Base-by-base conservation (phyloP, 2,888 invertebrate species). In the Callimorpha dominula region DNA sequence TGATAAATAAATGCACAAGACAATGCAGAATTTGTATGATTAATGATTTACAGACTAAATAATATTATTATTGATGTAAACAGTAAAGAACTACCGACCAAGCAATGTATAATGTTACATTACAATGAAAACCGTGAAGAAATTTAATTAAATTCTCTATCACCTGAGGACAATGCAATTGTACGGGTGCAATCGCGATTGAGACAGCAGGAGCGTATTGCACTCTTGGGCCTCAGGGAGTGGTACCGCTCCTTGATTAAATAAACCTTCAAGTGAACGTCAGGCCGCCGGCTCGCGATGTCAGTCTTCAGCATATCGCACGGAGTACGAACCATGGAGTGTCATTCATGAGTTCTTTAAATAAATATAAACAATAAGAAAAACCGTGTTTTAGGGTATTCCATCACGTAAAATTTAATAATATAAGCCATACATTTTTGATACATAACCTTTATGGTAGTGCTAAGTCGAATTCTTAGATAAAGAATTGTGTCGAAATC, bases 171-270 rank as follows among this genome's bases (percentile, higher is more conserved):
- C 91, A 93, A 92, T 90, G 83, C 92, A 90, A 94, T 92, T 91
- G 86, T 72, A 82, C 90, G 85, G 93, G 90, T 91, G 93, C 92
- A 92, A 88, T 90, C 84, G 89, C 86, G 90, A 95, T 95, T 95
- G 94, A 95, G 95, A 93, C 90, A 89, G 92, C 91, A 93, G 91
- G 82, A 81, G 77, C 73, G 89, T 88, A 92, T 92, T 92, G 89
- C 91, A 86, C 80, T 82, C 78, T 78, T 78, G 77, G 66, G 89
- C 93, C 93, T 31, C 77, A 65, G 92, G 93, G 88, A 68, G 70
- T 86, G 88, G 89, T 89, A 89, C 88, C 84, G 88, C 90, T 90
- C 84, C 93, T 93, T 95, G 95, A 95, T 95, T 95, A 95, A 95
- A 95, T 95, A 95, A 95, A 95, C 91, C 92, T 93, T 94, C 94